Conservation (phyloP, 1,140 invertebrate genomes). For the Drosophila arawakana region DNA sequence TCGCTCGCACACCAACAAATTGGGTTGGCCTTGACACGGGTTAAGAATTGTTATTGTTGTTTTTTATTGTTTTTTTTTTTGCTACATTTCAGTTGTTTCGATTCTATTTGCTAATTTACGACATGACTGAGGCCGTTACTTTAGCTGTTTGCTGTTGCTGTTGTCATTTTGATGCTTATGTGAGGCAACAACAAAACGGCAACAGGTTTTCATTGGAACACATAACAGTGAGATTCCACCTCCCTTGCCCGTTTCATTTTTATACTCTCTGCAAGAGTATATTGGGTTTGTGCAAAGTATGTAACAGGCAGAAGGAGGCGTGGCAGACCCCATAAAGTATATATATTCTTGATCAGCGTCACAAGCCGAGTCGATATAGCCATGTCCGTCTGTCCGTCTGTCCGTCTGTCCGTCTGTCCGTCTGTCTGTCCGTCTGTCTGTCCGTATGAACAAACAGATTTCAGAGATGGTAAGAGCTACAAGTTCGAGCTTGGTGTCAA, state of each 20-base stretch:
- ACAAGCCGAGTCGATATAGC: too few species aligned
- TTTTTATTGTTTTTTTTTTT: constrained; percentile 27
- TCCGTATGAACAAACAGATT: too few species aligned
- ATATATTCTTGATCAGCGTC: too few species aligned
- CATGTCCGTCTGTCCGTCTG: too few species aligned
- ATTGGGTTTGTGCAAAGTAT: too few species aligned
- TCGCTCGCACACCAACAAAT: constrained; percentile 35
- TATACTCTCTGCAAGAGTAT: too few species aligned
- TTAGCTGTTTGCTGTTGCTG: neutral
- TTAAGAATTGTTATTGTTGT: constrained; percentile 44
- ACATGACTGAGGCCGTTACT: constrained; percentile 35
- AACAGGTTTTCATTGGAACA: constrained; percentile 63
- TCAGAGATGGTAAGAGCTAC: too few species aligned
- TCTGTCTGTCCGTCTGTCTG: too few species aligned
- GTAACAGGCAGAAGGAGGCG: too few species aligned
- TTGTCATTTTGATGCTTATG: constrained; percentile 50
- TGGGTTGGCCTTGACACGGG: constrained; percentile 54
- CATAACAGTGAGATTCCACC: neutral
- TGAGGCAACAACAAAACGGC: constrained; percentile 47
- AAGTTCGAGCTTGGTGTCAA: too few species aligned
- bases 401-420: too few species aligned
- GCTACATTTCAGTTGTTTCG: constrained; percentile 44
- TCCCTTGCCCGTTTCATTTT: neutral
- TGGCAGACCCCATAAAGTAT: too few species aligned
- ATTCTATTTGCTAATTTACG: constrained; percentile 62